Base-by-base conservation (phyloP, 2,888 invertebrate species). In the Dichetophora obliterata region DNA sequence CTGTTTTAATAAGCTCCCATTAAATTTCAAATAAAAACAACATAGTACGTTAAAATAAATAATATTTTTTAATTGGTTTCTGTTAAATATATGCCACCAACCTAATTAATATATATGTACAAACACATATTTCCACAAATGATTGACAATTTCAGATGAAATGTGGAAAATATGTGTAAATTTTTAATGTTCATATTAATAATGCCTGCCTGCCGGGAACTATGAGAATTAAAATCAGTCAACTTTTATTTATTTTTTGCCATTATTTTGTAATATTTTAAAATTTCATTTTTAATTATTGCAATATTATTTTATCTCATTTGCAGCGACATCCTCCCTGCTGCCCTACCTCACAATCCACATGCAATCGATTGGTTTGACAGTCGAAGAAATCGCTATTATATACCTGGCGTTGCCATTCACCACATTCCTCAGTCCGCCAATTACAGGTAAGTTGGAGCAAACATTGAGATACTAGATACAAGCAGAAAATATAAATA, bases 341-440 rank as follows among this genome's bases (percentile, higher is more conserved):
- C 90, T 96, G 77, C 96, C 97, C 0, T 97, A 96, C 88, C 90
- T 97, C 85, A 95, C 96, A 2, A 94, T 97, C 82, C 96, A 96
- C 90, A 96, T 97, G 96, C 95, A 95, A 89, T 89, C 95, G 85
- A 93, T 96, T 86, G 96, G 96, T 78, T 91, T 97, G 77, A 94
- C 95, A 66, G 94, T 96, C 81, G 94, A 95, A 84, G 95, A 97
- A 90, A 95, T 96, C 79, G 95, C 95, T 75, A 93, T 96, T 85
- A 95, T 96, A 83, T 96, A 96, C 90, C 91, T 96, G 84, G 94
- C 95, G 2, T 91, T 96, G 85, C 96, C 96, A 9, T 94, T 96
- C 84, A 94, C 96, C 6, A 95, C 96, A 6, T 95, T 96, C 87
- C 90, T 96, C 81, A 94, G 96, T 83, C 95, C 96, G 43, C 96